phyloP scores from a whole-genome alignment of 2,113 vertebrate genomes.

The Toxotes chatareus region DNA sequence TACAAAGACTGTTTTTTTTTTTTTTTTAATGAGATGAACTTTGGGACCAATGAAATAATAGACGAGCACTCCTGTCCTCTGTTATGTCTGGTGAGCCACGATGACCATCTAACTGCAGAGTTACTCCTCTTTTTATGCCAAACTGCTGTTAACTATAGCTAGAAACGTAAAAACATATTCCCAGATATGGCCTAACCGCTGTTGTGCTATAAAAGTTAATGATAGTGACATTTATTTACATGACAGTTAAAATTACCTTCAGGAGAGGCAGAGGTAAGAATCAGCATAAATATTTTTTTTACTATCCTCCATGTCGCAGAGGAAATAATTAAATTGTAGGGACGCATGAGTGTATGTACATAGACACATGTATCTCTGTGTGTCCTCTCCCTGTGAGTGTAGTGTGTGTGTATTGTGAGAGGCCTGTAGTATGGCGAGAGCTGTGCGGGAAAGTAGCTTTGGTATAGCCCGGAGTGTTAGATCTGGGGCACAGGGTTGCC shows the following conservation, averaged over 20 bases:
- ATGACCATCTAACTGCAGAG: background rate
- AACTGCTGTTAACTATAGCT: background rate
- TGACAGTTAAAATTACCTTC: background rate
- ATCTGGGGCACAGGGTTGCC: conserved; percentile 58
- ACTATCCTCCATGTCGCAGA: background rate
- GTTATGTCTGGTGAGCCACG: background rate
- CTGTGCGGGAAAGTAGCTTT: conserved; percentile 1
- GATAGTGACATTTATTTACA: background rate
- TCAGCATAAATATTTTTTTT: background rate
- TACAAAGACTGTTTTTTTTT: background rate
- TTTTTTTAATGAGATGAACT: conserved; percentile 16
- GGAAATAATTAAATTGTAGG: conserved; percentile 1
- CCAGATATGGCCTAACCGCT: background rate
- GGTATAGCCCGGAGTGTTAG: conserved; percentile 25
- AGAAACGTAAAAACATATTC: background rate
- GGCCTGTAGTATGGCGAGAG: conserved; percentile 4
- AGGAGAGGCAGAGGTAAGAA: background rate
- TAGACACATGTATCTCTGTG: background rate
- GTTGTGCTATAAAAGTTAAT: conserved; percentile 2
- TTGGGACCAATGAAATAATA: conserved; percentile 9
- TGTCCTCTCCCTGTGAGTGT: conserved; percentile 15
- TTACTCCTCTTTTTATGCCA: background rate
- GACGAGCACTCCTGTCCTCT: background rate
- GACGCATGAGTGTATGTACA: background rate
- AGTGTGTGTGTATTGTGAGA: conserved; percentile 23